A percentile compares a stretch with the other conserved stretches of the same genome.
Conservation (phyloP, 2,113 vertebrate genomes). For the Suncus etruscus region DNA sequence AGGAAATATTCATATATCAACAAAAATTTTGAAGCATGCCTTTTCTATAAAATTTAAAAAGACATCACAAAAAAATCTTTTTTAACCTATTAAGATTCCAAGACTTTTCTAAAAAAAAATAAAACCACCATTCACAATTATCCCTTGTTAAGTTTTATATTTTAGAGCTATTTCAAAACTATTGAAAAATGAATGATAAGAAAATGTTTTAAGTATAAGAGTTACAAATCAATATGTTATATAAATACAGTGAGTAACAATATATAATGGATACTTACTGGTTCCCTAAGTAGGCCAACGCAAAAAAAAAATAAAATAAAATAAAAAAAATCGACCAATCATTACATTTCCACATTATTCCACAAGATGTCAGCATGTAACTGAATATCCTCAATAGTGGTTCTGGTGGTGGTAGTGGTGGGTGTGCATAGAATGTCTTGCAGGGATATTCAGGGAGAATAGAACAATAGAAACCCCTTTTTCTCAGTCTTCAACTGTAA, state of each 20-base stretch:
- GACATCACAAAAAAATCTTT: not conserved
- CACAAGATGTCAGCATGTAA: constrained; percentile 89
- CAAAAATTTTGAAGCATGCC: not conserved
- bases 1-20: not conserved
- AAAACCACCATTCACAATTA: not conserved
- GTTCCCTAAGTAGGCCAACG: not conserved
- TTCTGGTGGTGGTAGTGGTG: not conserved
- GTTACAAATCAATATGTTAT: not conserved
- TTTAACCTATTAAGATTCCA: not conserved
- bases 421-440: not conserved
- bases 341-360: constrained; percentile 76
- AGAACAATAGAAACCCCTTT: constrained; percentile 79
- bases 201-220: not conserved
- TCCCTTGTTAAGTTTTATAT: constrained; percentile 23
- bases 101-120: constrained; percentile 36
- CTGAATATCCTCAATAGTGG: constrained; percentile 47
- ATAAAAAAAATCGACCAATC: not conserved
- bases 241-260: not conserved
- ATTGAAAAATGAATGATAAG: not conserved
- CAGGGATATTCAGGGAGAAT: not conserved
- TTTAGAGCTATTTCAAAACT: constrained; percentile 7
- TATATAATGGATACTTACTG: not conserved
- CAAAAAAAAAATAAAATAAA: not conserved
- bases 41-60: not conserved
- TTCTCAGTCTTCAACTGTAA: constrained; percentile 25